A percentile compares a stretch with the other conserved stretches of the same genome.
These are phyloP conservation scores for Cirrhinus molitorella DNA, from an alignment of 2,797 vertebrate species.

Conservation along the genomic window DNA sequence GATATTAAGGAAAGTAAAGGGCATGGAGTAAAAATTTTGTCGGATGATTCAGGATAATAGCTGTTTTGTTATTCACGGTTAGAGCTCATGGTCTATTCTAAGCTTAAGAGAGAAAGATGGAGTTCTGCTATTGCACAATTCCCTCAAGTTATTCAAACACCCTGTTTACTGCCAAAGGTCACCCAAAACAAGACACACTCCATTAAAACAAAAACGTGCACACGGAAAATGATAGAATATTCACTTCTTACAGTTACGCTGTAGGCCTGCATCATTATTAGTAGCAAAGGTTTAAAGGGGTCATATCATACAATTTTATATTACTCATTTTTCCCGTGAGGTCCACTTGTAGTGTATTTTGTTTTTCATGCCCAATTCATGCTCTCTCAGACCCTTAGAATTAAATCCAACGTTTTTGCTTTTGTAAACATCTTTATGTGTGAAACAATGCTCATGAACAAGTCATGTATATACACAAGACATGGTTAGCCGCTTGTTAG, in stretches of 20 bases:
- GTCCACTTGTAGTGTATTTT: neutral
- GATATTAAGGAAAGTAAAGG: neutral
- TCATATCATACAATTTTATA: conserved; percentile 7
- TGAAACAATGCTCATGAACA: neutral
- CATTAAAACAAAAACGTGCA: conserved; percentile 32
- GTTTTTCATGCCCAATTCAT: neutral
- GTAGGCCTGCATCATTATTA: conserved; percentile 9
- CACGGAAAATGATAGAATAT: conserved; percentile 17
- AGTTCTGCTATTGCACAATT: conserved; percentile 18
- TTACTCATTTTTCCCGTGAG: neutral
- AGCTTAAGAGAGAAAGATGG: neutral
- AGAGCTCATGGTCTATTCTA: conserved; percentile 12
- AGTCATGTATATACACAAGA: too few species aligned
- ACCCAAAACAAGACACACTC: conserved; percentile 49
- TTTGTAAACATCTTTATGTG: neutral
- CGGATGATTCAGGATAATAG: neutral
- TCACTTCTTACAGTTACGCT: neutral
- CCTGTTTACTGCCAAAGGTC: conserved; percentile 52
- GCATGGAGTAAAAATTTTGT: neutral
- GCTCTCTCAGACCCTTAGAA: neutral
- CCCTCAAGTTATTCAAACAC: conserved; percentile 27
- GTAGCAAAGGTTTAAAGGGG: conserved; percentile 7
- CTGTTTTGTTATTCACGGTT: conserved; percentile 17
- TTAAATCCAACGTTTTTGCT: neutral
- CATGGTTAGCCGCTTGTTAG: too few species aligned